Evolutionary conservation across 1,140 invertebrate genomes (phyloP), one percentile per base, ranked within the genome.

Genomic region (Caligus rogercresseyi): DNA sequence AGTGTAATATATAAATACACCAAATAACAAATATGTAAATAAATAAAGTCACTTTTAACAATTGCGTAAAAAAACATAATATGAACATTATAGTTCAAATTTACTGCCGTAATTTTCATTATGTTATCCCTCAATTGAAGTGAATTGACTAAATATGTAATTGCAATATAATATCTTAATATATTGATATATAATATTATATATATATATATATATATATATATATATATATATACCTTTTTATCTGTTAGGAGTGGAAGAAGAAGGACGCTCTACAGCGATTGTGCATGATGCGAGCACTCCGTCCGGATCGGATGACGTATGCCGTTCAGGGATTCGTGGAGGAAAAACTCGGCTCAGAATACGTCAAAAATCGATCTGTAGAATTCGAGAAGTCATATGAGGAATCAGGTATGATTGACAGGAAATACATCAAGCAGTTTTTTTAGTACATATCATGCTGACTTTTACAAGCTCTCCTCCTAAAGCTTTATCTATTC

Each of bases 311-410:
- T 73, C 79, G 93, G 69, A 95, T 97, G 89, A 81, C 83, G 0
- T 86, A 87, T 67, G 87, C 86, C 67, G 77, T 90, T 24, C 66
- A 74, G 69, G 76, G 75, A 19, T 97, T 94, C 70, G 89, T 97
- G 69, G 89, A 93, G 75, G 90, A 96, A 72, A 91, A 92, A 74
- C 78, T 97, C 66, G 92, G 93, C 1, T 71, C 80, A 0, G 89
- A 89, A 71, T 96, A 90, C 72, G 84, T 91, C 4, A 87, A 92
- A 74, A 84, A 83, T 58, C 79, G 87, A 65, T 84, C 85, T 15
- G 78, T 94, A 31, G 89, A 94, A 70, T 92, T 96, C 72, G 80
- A 85, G n/a, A 92, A 92, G 72, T 94, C 90, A 0, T 95, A 81
- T 71, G 88, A 94, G 73, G 93, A 96, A 73, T 87, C 89, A 0